Evolutionary conservation across 2,113 vertebrate genomes (phyloP).

Genomic region (Scytalopus superciliaris): DNA sequence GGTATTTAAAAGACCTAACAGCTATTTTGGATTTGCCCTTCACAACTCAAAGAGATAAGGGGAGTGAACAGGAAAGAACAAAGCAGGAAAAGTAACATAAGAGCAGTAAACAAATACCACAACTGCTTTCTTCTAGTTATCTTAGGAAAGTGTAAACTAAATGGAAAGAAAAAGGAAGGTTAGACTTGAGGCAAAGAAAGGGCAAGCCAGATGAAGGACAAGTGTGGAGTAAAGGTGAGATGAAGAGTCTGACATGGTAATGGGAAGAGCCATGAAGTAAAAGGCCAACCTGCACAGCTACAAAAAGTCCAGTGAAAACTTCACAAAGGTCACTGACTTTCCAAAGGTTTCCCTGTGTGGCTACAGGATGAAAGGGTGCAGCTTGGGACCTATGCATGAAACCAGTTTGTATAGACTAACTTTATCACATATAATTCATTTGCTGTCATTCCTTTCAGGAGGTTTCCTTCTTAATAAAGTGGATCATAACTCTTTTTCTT

Average conservation of each 20-base stretch:
- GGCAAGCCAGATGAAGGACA: not conserved
- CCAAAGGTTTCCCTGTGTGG: not conserved
- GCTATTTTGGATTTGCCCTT: not conserved
- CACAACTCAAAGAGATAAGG: not conserved
- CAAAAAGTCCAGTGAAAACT: not conserved
- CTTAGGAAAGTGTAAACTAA: not conserved
- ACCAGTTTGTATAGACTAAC: not conserved
- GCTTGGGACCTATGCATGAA: not conserved
- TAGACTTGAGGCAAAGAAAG: conserved; percentile 5
- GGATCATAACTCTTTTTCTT: not conserved
- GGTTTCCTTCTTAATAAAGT: not conserved
- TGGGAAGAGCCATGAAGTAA: not conserved
- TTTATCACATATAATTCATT: not conserved
- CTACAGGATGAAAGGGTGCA: not conserved
- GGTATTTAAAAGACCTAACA: not conserved
- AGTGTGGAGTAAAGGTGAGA: not conserved
- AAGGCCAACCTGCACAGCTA: conserved; percentile 2
- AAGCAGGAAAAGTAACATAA: not conserved
- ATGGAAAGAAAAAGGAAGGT: not conserved
- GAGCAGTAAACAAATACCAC: not conserved
- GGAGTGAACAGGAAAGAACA: conserved; percentile 1
- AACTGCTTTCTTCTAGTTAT: not conserved
- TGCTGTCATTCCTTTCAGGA: not conserved
- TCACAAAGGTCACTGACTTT: not conserved
- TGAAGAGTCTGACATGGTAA: conserved; percentile 1